Percentiles rank a stretch among this genome's conserved stretches.
These are phyloP conservation scores for Apocheima hispidaria DNA, from an alignment of 2,888 invertebrate genomes.

Conservation along the genomic window DNA sequence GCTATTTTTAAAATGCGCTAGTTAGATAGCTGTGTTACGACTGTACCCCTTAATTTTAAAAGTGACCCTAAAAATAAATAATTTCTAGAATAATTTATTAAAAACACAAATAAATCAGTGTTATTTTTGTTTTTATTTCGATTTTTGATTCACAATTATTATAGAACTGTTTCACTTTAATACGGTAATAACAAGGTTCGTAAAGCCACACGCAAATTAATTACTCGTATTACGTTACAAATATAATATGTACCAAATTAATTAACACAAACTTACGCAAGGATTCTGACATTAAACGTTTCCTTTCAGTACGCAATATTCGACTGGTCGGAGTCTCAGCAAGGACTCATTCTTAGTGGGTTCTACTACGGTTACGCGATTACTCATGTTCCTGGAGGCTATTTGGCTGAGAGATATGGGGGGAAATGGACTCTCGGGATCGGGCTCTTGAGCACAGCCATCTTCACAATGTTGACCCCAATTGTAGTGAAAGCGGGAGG, in stretches of 20 bases:
- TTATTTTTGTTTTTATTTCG: background rate
- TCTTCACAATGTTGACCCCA: constrained; percentile 93
- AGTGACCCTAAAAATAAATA: background rate
- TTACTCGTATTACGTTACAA: background rate
- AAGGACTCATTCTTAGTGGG: constrained; percentile 91
- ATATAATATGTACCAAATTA: constrained; percentile 1
- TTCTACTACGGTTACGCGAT: constrained; percentile 95
- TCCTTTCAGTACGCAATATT: constrained; percentile 81
- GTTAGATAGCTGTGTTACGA: no score
- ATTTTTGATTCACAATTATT: background rate
- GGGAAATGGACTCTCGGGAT: constrained; percentile 94
- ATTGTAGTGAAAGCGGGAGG: constrained; percentile 87
- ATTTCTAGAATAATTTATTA: background rate
- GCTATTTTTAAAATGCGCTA: no score
- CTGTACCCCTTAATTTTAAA: no score
- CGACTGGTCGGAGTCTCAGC: constrained; percentile 90
- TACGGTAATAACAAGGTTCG: background rate
- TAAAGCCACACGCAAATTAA: constrained; percentile 14
- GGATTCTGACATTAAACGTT: constrained; percentile 14
- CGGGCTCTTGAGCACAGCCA: constrained; percentile 92
- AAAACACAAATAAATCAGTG: background rate
- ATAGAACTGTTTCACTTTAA: background rate
- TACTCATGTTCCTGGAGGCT: constrained; percentile 95
- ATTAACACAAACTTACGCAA: constrained; percentile 21
- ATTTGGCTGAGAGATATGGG: constrained; percentile 93